Conservation (phyloP, 2,888 invertebrate species). For the Drosophila buzzatii region DNA sequence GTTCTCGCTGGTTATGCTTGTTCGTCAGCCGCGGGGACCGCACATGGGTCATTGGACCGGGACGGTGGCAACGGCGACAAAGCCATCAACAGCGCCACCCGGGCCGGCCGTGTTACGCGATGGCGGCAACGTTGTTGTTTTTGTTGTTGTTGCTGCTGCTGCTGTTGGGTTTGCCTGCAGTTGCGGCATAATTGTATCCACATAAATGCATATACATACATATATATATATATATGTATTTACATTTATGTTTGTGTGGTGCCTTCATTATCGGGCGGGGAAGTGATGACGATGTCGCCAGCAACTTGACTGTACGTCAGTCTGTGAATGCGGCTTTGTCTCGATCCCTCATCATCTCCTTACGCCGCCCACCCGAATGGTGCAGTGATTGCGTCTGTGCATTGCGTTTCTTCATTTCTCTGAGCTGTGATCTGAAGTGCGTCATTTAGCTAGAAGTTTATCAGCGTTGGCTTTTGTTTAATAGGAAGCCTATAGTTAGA, state of each 20-base stretch:
- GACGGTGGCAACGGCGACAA: slow-evolving; percentile 43
- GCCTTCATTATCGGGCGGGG: slow-evolving; percentile 66
- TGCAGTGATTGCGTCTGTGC: slow-evolving; percentile 11
- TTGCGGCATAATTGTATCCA: slow-evolving; percentile 47
- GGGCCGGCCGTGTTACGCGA: slow-evolving; percentile 65
- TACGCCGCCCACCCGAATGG: not conserved
- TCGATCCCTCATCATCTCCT: slow-evolving; percentile 29
- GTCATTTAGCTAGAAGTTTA: slow-evolving; percentile 60
- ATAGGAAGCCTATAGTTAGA: slow-evolving; percentile 55
- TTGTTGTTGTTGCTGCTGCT: slow-evolving; percentile 12
- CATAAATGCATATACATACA: slow-evolving; percentile 13
- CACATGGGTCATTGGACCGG: slow-evolving; percentile 78
- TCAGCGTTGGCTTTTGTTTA: slow-evolving; percentile 31
- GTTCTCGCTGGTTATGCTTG: slow-evolving; percentile 73
- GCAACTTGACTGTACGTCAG: slow-evolving; percentile 23
- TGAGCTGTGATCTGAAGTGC: slow-evolving; percentile 47
- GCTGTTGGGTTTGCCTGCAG: slow-evolving; percentile 50
- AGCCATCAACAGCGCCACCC: slow-evolving; percentile 48
- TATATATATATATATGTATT: slow-evolving; percentile 8
- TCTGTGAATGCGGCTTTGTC: slow-evolving; percentile 26
- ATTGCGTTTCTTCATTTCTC: slow-evolving; percentile 19
- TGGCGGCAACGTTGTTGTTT: slow-evolving; percentile 33
- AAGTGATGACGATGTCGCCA: slow-evolving; percentile 72
- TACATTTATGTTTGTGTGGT: slow-evolving; percentile 18
- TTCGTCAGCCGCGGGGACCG: slow-evolving; percentile 50